A percentile compares a stretch with the other conserved stretches of the same genome.
Evolutionary conservation across 2,797 vertebrate species (phyloP).

Genomic region (Propithecus perrieri): DNA sequence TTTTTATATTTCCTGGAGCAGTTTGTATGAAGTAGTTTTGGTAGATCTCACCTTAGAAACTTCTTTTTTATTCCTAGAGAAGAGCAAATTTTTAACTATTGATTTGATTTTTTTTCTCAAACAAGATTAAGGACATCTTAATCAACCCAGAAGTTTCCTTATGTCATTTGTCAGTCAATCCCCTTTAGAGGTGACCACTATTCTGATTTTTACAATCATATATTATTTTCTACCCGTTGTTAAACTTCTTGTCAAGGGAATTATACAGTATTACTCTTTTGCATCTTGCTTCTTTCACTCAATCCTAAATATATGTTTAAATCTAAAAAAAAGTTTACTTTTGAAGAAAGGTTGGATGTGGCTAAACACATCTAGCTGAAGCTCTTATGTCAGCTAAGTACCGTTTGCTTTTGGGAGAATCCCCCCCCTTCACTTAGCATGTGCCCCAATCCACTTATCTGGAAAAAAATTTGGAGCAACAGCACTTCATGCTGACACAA

Average conservation of each 20-base stretch:
- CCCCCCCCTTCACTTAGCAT: background rate
- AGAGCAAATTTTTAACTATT: background rate
- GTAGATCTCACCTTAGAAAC: background rate
- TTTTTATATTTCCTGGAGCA: constrained; percentile 19
- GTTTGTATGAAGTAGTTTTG: background rate
- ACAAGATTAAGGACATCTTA: background rate
- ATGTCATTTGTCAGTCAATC: background rate
- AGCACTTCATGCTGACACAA: background rate
- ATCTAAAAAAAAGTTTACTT: background rate
- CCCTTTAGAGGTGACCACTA: background rate
- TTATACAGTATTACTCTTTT: background rate
- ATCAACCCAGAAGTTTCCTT: background rate
- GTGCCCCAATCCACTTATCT: background rate
- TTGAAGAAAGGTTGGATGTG: background rate
- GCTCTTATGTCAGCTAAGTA: background rate
- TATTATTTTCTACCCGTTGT: background rate
- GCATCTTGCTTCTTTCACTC: background rate
- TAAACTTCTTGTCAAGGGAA: background rate
- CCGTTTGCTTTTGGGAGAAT: background rate
- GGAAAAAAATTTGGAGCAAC: background rate
- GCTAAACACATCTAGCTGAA: background rate
- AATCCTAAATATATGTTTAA: background rate
- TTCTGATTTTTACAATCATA: background rate
- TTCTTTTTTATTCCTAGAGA: background rate
- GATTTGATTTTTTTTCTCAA: background rate